Percentiles rank a stretch among this genome's conserved stretches.
Conservation (phyloP, 2,113 vertebrate species). For the Brachypteracias leptosomus region DNA sequence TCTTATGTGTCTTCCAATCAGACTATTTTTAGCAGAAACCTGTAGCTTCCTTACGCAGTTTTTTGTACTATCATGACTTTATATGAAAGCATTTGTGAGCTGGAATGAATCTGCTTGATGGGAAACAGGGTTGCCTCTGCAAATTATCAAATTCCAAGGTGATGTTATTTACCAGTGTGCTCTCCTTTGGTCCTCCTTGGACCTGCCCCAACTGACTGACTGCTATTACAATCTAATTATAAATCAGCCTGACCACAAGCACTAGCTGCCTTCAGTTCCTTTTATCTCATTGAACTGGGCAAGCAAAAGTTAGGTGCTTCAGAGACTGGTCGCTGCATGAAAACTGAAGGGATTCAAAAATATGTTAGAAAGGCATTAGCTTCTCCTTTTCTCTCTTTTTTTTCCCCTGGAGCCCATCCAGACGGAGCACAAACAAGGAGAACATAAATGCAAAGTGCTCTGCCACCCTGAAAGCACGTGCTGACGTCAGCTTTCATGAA, state of each 20-base stretch:
- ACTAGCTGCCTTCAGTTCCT: not conserved
- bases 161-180: not conserved
- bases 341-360: not conserved
- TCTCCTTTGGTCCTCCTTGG: not conserved
- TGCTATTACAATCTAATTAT: slow-evolving; percentile 34
- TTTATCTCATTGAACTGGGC: not conserved
- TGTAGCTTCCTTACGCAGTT: not conserved
- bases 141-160: not conserved
- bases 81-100: not conserved
- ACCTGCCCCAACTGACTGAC: slow-evolving; percentile 1
- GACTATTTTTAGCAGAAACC: slow-evolving; percentile 26
- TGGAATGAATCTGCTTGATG: not conserved
- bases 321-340: not conserved
- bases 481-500: slow-evolving; percentile 63
- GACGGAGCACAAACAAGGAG: slow-evolving; percentile 67
- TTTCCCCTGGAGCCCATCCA: slow-evolving; percentile 53
- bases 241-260: not conserved
- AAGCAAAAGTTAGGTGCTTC: slow-evolving; percentile 1
- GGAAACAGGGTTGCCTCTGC: not conserved
- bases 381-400: not conserved
- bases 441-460: slow-evolving; percentile 47
- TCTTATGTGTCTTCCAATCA: not conserved
- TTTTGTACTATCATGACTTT: not conserved
- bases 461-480: slow-evolving; percentile 16
- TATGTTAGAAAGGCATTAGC: slow-evolving; percentile 48